Base-by-base conservation (phyloP, 2,797 vertebrate genomes). In the Melanotaenia nigrans region DNA sequence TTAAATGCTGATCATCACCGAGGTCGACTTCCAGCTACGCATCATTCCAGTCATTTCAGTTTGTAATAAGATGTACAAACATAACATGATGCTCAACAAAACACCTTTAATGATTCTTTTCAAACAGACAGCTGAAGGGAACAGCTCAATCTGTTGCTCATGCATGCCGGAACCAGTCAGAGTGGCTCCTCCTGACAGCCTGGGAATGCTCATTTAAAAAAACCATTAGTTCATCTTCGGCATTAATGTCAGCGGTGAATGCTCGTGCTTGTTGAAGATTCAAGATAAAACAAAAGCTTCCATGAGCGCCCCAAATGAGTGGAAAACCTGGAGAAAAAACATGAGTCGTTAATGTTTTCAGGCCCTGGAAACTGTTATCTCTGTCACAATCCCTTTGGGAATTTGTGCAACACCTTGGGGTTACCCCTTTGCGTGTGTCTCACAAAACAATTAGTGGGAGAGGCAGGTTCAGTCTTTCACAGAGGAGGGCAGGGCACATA, bases 361-460 rank as follows among this genome's bases (percentile, higher is more conserved):
- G 0, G 0, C 35, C 6, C 16, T 25, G 30, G 78, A 85, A 89
- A 78, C 32, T 0, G 72, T 89, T 79, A 87, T 38, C 24, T 5
- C 13, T 0, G 0, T 70, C 22, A 32, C 58, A 40, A 77, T 70
- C 13, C 61, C 32, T 77, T 67, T 63, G 57, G 66, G 61, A 70
- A 72, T 69, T 69, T 51, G 22, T 12, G 0, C 9, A 47, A 65
- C n/a, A 61, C 81, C 78, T 53, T 16, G 22, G 72, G 85, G 64
- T 65, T 72, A 9, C 62, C 63, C 57, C 18, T 63, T 58, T 49
- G n/a, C 36, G 51, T 55, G 10, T 14, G 51, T 65, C 24, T 71
- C 55, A 68, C 18, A 71, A 90, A 93, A 92, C 79, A 81, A 90
- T 92, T 94, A 92, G 1, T 42, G 77, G 92, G 88, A 71, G 90